These are phyloP conservation scores for Caenorhabditis sinica DNA, from an alignment of 2,888 invertebrate genomes.

Conservation along the genomic window DNA sequence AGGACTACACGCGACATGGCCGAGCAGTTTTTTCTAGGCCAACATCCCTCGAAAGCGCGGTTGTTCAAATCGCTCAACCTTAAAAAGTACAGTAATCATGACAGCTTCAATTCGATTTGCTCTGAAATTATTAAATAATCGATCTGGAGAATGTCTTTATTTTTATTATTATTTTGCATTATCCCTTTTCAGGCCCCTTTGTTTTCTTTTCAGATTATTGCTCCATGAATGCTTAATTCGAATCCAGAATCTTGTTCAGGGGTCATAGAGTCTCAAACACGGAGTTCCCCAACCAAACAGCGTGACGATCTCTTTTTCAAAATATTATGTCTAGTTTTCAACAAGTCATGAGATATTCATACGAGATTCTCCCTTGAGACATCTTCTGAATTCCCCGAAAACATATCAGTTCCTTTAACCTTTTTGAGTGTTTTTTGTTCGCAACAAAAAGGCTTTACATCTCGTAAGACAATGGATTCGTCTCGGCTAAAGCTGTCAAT, in stretches of 20 bases:
- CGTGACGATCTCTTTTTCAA: background rate
- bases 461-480: background rate
- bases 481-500: slow-evolving; percentile 24
- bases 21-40: background rate
- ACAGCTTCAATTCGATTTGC: too few relatives aligned
- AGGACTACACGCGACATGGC: slow-evolving; percentile 26
- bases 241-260: background rate
- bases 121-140: too few relatives aligned
- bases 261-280: background rate
- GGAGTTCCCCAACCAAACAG: background rate
- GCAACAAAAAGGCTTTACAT: background rate
- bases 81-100: background rate
- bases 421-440: slow-evolving; percentile 15
- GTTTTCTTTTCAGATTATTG: too few relatives aligned
- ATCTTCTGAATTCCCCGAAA: slow-evolving; percentile 3
- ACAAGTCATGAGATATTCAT: slow-evolving; percentile 11
- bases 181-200: too few relatives aligned
- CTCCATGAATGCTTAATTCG: background rate
- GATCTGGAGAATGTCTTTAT: too few relatives aligned
- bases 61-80: background rate
- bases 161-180: background rate
- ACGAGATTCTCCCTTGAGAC: slow-evolving; percentile 9
- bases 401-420: slow-evolving; percentile 32
- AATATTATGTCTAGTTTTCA: slow-evolving; percentile 30
- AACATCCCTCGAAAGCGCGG: background rate